Base-by-base conservation (phyloP, 2,113 vertebrate species). In the Charina bottae region DNA sequence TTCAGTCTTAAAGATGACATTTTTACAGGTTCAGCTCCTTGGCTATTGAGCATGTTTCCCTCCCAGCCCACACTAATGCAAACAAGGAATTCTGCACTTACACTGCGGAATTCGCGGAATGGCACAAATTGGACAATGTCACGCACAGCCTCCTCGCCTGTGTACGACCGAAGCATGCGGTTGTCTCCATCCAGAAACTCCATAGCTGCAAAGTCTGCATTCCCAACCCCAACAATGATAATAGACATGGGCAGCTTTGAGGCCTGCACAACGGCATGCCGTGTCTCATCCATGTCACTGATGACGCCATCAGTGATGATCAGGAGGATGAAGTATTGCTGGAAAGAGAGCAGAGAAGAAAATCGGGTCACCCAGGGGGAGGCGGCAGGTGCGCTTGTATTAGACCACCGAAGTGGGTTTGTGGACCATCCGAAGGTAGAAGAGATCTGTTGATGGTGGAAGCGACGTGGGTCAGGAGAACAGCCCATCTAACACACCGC, bases 51-150 rank as follows among this genome's bases (percentile, higher is more conserved):
- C 6, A 59, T 24, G 59, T 11, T 28, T 64, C 23, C 7, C 72
- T 10, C 7, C 55, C 89, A 49, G 49, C 49, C 49, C 49, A 49
- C n/a, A 37, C 5, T 7, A 26, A 15, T 0, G 17, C 24, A 28
- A 24, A 24, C 37, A 13, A 89, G n/a, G n/a, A 6, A 72, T 49
- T n/a, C 0, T 59, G 12, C 13, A 97, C 99, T 99, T 96, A 99
- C 99, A 0, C 98, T 99, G 53, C 98, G 98, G 96, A 99, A 99
- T 84, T 99, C 99, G 2, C 99, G 98, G 95, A 99, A 99, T 91
- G 99, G 99, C 93, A 99, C 99, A 0, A 99, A 99, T 97, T 99
- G 99, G 93, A 99, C 99, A 0, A 99, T 99, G 95, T 99, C 99
- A 0, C 99, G 97, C 60, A 98, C 96, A 0, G 99, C 99, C 96